Evolutionary conservation across 2,113 vertebrate genomes (phyloP).

Genomic region (Andinoacara biseriatus): DNA sequence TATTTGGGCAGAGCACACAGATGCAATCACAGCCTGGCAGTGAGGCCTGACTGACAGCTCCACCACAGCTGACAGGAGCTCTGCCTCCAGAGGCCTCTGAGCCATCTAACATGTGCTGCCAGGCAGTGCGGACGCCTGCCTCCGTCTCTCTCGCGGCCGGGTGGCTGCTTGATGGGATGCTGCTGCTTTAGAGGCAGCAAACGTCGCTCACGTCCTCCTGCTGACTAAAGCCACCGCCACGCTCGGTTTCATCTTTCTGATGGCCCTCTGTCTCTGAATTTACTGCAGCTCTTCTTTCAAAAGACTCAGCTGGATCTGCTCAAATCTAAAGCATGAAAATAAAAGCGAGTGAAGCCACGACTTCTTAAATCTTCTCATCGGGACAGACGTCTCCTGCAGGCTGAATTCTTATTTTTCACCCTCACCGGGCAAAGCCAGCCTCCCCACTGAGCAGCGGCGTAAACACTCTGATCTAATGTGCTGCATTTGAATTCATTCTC

Average conservation of each 20-base stretch:
- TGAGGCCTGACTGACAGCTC: slow-evolving; percentile 65
- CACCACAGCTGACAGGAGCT: slow-evolving; percentile 55
- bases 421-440: slow-evolving; percentile 27
- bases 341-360: slow-evolving; percentile 14
- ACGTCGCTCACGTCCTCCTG: slow-evolving; percentile 52
- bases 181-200: slow-evolving; percentile 55
- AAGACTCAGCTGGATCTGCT: slow-evolving; percentile 21
- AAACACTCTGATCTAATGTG: slow-evolving; percentile 55
- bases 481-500: slow-evolving; percentile 68
- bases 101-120: slow-evolving; percentile 64
- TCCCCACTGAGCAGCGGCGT: slow-evolving; percentile 40
- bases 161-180: slow-evolving; percentile 59
- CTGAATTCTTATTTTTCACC: slow-evolving; percentile 25
- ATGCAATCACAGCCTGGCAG: slow-evolving; percentile 61
- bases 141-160: slow-evolving; percentile 49
- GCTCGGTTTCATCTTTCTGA: slow-evolving; percentile 54
- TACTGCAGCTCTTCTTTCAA: slow-evolving; percentile 18
- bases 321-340: slow-evolving; percentile 1
- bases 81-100: slow-evolving; percentile 57
- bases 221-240: slow-evolving; percentile 44
- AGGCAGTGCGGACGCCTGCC: slow-evolving; percentile 54
- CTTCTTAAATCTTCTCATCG: slow-evolving; percentile 43
- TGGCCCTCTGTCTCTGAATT: slow-evolving; percentile 39
- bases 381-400: slow-evolving; percentile 33
- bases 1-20: slow-evolving; percentile 39